Evolutionary conservation across 2,113 vertebrate species (phyloP), one percentile per base, ranked within the genome.

Genomic region (Gila orcuttii): DNA sequence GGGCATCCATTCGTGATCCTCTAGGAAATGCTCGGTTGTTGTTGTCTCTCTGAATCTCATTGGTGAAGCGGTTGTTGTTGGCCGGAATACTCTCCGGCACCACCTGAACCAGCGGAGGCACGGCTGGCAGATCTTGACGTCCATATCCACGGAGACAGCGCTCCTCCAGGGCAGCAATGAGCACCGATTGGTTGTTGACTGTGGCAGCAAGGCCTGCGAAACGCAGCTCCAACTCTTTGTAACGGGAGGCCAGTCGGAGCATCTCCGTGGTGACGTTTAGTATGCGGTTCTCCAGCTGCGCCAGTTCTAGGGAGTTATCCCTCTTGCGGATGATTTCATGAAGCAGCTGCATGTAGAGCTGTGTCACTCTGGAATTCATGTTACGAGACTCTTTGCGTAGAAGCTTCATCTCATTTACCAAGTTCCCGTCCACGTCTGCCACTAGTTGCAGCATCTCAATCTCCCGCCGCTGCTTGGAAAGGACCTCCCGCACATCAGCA

Each of bases 321-420:
- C 98, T 94, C 86, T 99, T 99, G 17, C 98, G 96, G 82, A 99
- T 99, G 52, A 99, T 99, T 95, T 99, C 98, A 7, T 99, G 98
- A 87, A 99, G 84, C 85, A 99, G 96, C 76, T 99, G 98, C 98
- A 99, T 98, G 15, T 99, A 99, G 86, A 99, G 97, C 10, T 99
- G 98, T 5, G 98, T 99, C 28, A 99, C 98, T 0, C 98, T 95
- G 0, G 98, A 99, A 94, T 99, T 99, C 98, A 99, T 99, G 91
- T 99, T 99, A 0, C 98, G 95, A 74, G 98, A 99, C 91, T 99
- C 98, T 83, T 99, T 99, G 86, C 98, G 93, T 90, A 99, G 93
- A 76, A 99, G 90, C 92, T 99, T 99, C 59, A 99, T 98, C 93
- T 99, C 98, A 0, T 96, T 99, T 62, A 99, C 97, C 25, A 99